These are phyloP conservation scores for Smutsia temminckii DNA, from an alignment of 2,797 vertebrate genomes.

Conservation along the genomic window DNA sequence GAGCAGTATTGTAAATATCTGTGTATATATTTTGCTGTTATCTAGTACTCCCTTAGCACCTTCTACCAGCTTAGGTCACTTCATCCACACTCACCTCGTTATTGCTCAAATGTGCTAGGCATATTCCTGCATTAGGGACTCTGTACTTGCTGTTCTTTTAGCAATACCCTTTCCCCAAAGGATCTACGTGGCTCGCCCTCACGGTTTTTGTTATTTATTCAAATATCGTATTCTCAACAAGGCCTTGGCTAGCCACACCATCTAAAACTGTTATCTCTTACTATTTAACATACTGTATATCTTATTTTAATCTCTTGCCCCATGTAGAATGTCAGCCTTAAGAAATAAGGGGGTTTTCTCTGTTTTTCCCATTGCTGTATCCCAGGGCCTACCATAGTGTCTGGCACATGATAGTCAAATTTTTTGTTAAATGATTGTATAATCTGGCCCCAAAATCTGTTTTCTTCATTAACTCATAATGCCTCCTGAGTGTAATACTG, in stretches of 20 bases:
- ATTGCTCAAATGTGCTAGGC: not conserved
- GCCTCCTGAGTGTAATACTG: not conserved
- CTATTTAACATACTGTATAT: not conserved
- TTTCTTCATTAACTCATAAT: slow-evolving; percentile 23
- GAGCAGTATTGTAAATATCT: not conserved
- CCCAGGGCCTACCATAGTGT: not conserved
- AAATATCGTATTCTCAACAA: not conserved
- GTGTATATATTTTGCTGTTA: not conserved
- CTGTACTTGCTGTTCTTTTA: not conserved
- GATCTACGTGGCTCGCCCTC: not conserved
- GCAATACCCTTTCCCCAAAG: not conserved
- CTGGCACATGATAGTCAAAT: not conserved
- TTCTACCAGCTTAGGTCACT: not conserved
- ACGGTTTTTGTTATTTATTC: not conserved
- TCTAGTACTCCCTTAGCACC: not conserved
- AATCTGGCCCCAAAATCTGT: slow-evolving; percentile 25
- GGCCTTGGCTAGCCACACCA: not conserved
- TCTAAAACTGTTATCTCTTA: not conserved
- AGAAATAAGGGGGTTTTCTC: not conserved
- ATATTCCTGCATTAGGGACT: not conserved
- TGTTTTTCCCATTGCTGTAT: not conserved
- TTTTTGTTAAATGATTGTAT: not conserved
- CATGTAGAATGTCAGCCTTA: not conserved
- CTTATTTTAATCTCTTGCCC: not conserved
- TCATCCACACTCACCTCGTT: not conserved